A percentile compares a stretch with the other conserved stretches of the same genome.
Conservation (phyloP, 2,888 invertebrate genomes). For the Conus canariensis region DNA sequence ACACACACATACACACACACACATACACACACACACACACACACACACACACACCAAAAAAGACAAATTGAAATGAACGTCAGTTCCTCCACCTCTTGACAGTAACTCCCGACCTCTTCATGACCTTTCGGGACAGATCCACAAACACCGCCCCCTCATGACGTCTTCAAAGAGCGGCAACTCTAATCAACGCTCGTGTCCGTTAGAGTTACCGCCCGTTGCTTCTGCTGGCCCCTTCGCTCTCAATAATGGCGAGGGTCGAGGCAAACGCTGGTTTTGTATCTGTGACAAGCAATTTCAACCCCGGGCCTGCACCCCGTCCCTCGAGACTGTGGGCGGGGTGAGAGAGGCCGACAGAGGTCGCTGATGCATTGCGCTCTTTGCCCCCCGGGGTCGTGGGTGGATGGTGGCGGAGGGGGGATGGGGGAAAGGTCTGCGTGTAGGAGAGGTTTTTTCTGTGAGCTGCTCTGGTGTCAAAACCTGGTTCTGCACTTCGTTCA, state of each 20-base stretch:
- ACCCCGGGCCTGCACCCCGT: neutral
- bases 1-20: too few species aligned
- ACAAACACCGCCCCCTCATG: too few species aligned
- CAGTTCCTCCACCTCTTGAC: too few species aligned
- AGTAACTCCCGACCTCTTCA: too few species aligned
- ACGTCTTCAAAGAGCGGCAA: neutral
- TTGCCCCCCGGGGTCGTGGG: neutral
- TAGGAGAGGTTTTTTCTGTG: neutral
- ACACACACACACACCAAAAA: too few species aligned
- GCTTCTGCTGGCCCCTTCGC: neutral
- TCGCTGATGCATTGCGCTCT: constrained; percentile 17
- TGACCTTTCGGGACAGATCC: too few species aligned
- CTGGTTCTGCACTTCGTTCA: neutral
- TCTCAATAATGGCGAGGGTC: neutral
- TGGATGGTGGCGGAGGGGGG: neutral
- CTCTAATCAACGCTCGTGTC: neutral
- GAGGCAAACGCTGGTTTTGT: neutral
- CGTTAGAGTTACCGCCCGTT: neutral
- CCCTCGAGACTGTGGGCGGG: neutral
- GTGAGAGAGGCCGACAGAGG: constrained; percentile 10
- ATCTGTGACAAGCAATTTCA: constrained; percentile 13
- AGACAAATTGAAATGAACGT: too few species aligned
- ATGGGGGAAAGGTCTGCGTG: neutral
- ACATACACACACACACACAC: too few species aligned
- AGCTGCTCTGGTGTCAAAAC: neutral